These are phyloP conservation scores for Balearica regulorum DNA, from an alignment of 2,797 vertebrate species.

Conservation along the genomic window DNA sequence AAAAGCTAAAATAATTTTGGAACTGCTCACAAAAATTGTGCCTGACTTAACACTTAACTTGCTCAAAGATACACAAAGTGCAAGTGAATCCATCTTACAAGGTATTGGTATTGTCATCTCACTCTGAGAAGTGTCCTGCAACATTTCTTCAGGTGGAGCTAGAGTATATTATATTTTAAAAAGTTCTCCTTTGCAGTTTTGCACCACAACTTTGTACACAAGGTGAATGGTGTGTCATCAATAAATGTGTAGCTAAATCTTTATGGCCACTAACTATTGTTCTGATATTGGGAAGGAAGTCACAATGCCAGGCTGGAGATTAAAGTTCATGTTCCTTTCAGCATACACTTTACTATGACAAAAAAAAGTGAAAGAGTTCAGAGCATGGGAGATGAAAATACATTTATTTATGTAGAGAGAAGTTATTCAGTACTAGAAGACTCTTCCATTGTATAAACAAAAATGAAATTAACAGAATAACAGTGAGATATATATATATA, in stretches of 20 bases:
- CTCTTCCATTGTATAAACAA: neutral
- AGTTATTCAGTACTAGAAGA: neutral
- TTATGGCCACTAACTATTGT: neutral
- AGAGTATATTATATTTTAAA: neutral
- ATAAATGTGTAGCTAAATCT: neutral
- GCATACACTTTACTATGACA: neutral
- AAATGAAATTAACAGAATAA: neutral
- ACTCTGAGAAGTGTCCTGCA: neutral
- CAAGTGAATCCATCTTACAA: neutral
- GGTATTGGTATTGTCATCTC: neutral
- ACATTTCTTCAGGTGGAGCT: neutral
- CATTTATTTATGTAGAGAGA: neutral
- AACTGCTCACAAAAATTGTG: neutral
- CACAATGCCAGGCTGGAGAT: neutral
- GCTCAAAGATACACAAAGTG: neutral
- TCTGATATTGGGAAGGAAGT: neutral
- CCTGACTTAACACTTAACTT: neutral
- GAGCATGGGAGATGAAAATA: neutral
- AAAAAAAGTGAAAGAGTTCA: neutral
- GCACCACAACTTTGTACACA: neutral
- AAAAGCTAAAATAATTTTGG: neutral
- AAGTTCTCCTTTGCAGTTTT: neutral
- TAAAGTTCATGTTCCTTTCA: neutral
- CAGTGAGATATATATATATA: neutral
- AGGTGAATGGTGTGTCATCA: neutral